Conservation (phyloP, 2,888 invertebrate genomes). For the Chymomyza procnemis region DNA sequence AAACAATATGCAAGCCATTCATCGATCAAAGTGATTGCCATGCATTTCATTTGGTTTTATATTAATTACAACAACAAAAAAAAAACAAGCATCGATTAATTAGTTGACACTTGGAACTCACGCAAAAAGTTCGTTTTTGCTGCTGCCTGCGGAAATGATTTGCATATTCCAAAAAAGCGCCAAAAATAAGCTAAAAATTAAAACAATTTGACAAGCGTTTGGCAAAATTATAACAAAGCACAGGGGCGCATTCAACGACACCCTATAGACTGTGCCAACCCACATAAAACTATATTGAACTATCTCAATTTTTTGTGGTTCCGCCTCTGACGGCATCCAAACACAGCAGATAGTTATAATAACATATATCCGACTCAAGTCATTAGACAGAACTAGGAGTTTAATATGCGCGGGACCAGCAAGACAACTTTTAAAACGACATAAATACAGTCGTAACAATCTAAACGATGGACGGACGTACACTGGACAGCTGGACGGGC, state of each 20-base stretch:
- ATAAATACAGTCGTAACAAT: slow-evolving; percentile 49
- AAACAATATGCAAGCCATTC: background rate
- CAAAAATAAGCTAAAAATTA: background rate
- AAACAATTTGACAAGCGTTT: background rate
- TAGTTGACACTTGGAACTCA: background rate
- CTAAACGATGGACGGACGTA: background rate
- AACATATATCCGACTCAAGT: slow-evolving; percentile 17
- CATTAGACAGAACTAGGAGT: slow-evolving; percentile 39
- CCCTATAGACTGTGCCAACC: too few species aligned
- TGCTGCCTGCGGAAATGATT: background rate
- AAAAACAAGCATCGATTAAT: background rate
- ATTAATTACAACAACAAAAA: background rate
- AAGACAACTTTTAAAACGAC: slow-evolving; percentile 21
- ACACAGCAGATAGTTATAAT: background rate
- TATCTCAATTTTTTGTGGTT: too few species aligned
- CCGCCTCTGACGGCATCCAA: background rate
- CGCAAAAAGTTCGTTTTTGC: background rate
- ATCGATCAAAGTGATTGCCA: background rate
- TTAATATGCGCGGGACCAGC: slow-evolving; percentile 29
- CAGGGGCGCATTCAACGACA: too few species aligned
- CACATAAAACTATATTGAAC: too few species aligned
- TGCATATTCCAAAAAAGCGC: background rate
- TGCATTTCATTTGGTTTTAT: background rate
- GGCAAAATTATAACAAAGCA: background rate
- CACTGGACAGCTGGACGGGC: background rate